Conservation (phyloP, 2,888 invertebrate species). For the Empis stercorea region DNA sequence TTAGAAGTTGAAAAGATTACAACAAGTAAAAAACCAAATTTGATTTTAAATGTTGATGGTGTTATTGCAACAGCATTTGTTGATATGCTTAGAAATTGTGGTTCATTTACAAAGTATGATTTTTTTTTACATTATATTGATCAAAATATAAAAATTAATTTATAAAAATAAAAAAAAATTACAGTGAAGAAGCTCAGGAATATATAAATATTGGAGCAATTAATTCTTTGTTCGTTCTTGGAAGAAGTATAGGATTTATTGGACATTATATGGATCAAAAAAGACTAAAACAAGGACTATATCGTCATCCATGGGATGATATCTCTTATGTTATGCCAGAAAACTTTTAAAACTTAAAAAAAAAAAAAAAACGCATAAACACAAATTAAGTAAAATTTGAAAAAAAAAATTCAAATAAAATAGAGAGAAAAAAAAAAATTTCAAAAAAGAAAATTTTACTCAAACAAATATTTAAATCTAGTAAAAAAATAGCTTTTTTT, state of each 20-base stretch:
- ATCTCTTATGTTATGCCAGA: conserved; percentile 48
- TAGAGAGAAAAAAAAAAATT: neutral
- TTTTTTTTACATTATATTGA: conserved; percentile 8
- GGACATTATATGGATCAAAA: conserved; percentile 99
- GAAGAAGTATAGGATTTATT: conserved; percentile 96
- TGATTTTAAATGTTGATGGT: conserved; percentile 98
- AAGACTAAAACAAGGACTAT: conserved; percentile 94
- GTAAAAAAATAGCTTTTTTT: too few relatives aligned
- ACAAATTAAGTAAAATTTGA: neutral
- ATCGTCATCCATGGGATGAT: conserved; percentile 99
- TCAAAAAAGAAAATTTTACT: neutral
- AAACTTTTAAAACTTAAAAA: conserved; percentile 21
- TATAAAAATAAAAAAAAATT: conserved; percentile 8
- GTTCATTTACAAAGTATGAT: conserved; percentile 76
- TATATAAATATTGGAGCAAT: conserved; percentile 96
- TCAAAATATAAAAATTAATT: neutral
- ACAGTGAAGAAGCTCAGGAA: conserved; percentile 89
- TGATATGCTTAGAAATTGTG: conserved; percentile 86
- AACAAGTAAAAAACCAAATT: conserved; percentile 98
- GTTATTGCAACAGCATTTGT: conserved; percentile 96
- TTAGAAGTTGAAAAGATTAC: conserved; percentile 98
- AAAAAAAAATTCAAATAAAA: neutral
- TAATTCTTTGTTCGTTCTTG: conserved; percentile 95
- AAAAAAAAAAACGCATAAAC: neutral
- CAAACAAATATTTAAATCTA: neutral